A percentile compares a stretch with the other conserved stretches of the same genome.
Conservation (phyloP, 2,113 vertebrate genomes). For the Melanotaenia duboulayi region DNA sequence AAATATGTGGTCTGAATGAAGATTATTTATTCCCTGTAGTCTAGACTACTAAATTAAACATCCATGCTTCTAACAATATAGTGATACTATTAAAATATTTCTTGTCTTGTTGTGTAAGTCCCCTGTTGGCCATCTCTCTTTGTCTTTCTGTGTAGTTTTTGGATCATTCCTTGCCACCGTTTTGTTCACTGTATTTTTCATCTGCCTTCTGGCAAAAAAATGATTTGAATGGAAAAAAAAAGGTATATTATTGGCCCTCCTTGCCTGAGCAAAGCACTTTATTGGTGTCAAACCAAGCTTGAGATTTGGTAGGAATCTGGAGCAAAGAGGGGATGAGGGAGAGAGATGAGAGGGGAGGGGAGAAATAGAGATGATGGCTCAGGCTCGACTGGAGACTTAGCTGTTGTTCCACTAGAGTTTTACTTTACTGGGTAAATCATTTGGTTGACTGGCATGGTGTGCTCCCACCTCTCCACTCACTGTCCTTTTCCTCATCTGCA, state of each 20-base stretch:
- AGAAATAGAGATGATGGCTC: slow-evolving; percentile 52
- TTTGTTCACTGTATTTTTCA: slow-evolving; percentile 57
- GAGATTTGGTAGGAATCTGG: slow-evolving; percentile 72
- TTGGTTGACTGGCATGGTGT: slow-evolving; percentile 70
- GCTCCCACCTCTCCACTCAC: slow-evolving; percentile 14
- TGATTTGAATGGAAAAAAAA: slow-evolving; percentile 61
- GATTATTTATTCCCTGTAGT: slow-evolving; percentile 14
- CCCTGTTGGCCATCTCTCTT: slow-evolving; percentile 33
- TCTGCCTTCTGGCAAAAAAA: slow-evolving; percentile 62
- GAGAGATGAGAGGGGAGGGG: slow-evolving; percentile 18
- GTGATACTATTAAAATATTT: slow-evolving; percentile 24
- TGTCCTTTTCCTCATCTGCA: slow-evolving; percentile 50
- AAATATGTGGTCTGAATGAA: not conserved
- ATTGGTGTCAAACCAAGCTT: slow-evolving; percentile 79
- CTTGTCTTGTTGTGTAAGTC: slow-evolving; percentile 23
- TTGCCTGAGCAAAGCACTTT: slow-evolving; percentile 71
- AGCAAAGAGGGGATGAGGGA: slow-evolving; percentile 39
- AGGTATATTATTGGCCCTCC: slow-evolving; percentile 65
- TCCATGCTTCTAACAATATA: slow-evolving; percentile 15
- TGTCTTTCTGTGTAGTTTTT: slow-evolving; percentile 37
- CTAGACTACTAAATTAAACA: slow-evolving; percentile 11
- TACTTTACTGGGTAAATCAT: slow-evolving; percentile 79
- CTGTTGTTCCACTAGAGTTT: slow-evolving; percentile 73
- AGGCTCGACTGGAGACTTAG: slow-evolving; percentile 52
- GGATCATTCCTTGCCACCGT: slow-evolving; percentile 44